Percentiles rank a stretch among this genome's conserved stretches.
Conservation (phyloP, 2,113 vertebrate species). For the Propithecus coquereli region DNA sequence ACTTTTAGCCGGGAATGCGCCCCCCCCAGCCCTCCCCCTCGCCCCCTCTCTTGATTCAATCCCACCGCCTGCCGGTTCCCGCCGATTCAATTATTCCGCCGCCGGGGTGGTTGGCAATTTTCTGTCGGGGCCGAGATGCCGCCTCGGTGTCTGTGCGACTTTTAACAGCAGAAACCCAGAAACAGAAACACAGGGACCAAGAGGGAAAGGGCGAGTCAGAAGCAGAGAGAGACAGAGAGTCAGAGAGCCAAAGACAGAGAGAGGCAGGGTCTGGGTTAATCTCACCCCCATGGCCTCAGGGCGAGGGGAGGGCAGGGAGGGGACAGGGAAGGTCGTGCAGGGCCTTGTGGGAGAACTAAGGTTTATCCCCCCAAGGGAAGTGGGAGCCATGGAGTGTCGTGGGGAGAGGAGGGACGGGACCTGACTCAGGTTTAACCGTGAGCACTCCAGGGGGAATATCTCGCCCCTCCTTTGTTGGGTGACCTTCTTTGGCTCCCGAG, state of each 20-base stretch:
- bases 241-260: background rate
- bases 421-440: background rate
- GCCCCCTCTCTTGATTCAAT: background rate
- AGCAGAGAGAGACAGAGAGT: background rate
- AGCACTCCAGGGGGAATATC: no score
- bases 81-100: conserved; percentile 57
- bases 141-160: background rate
- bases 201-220: background rate
- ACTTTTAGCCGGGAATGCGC: background rate
- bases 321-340: background rate
- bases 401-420: background rate
- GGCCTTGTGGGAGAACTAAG: background rate
- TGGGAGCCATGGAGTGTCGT: background rate
- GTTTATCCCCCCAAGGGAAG: background rate
- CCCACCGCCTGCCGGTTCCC: conserved; percentile 41
- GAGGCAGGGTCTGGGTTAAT: background rate
- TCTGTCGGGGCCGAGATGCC: background rate
- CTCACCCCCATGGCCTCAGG: background rate
- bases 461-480: background rate
- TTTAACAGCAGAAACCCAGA: background rate
- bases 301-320: background rate
- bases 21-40: no score
- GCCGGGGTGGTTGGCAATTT: conserved; percentile 50
- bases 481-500: background rate
- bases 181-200: background rate